Evolutionary conservation across 2,113 vertebrate species (phyloP).

Genomic region (Manacus vitellinus): DNA sequence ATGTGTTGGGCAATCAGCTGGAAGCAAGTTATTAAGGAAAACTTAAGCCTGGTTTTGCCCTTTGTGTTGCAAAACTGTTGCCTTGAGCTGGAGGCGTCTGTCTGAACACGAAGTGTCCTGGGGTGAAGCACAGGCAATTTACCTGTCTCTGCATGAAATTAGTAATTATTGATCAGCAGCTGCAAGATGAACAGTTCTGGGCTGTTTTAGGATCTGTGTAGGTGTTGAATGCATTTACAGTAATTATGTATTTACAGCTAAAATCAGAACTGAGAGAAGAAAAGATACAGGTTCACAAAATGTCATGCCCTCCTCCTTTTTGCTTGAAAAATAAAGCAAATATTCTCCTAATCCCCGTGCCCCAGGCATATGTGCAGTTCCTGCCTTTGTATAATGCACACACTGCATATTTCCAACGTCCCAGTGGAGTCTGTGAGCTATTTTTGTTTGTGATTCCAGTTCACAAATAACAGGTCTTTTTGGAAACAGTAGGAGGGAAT

Average conservation of each 20-base stretch:
- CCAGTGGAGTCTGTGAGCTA: not conserved
- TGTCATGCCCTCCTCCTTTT: conserved; percentile 5
- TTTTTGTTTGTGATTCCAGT: not conserved
- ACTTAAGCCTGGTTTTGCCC: conserved; percentile 13
- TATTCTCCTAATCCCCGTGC: not conserved
- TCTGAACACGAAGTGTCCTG: conserved; percentile 42
- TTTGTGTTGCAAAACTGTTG: conserved; percentile 18
- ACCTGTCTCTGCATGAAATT: conserved; percentile 47
- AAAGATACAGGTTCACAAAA: conserved; percentile 6
- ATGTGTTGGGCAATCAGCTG: conserved; percentile 5
- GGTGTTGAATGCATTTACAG: conserved; percentile 48
- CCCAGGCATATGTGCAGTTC: not conserved
- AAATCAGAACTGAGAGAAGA: conserved; percentile 1
- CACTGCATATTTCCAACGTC: not conserved
- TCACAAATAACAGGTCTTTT: not conserved
- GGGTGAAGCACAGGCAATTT: conserved; percentile 64
- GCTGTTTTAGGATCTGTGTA: not conserved
- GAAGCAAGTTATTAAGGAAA: conserved; percentile 38
- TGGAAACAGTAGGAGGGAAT: not conserved
- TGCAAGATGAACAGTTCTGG: conserved; percentile 20
- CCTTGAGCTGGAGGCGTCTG: conserved; percentile 37
- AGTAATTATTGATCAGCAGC: conserved; percentile 64
- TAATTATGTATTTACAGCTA: conserved; percentile 47
- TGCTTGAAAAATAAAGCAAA: conserved; percentile 1
- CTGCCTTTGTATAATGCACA: not conserved